Percentiles rank a stretch among this genome's conserved stretches.
Conservation (phyloP, 1,140 invertebrate species). For the Cydia splendana region DNA sequence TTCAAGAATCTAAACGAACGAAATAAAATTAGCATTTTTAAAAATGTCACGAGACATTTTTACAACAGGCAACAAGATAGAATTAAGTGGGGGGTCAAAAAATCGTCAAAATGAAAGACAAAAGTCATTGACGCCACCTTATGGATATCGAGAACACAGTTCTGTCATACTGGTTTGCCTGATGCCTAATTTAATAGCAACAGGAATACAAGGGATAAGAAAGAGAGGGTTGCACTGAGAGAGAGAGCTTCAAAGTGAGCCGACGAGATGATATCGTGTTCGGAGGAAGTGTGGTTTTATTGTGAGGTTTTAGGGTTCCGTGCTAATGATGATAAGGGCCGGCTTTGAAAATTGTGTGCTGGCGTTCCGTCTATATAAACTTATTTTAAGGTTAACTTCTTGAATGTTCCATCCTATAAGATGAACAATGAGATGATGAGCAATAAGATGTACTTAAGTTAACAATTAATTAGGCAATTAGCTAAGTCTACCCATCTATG, state of each 20-base stretch:
- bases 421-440: too few relatives aligned
- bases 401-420: too few relatives aligned
- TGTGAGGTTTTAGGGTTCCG: slow-evolving; percentile 23
- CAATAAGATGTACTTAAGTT: too few relatives aligned
- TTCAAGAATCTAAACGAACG: too few relatives aligned
- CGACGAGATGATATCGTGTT: slow-evolving; percentile 27
- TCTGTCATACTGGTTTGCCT: background rate
- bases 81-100: too few relatives aligned
- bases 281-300: slow-evolving; percentile 19
- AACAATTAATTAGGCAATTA: too few relatives aligned
- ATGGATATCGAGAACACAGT: background rate
- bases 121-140: background rate
- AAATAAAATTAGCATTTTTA: background rate
- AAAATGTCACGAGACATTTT: background rate
- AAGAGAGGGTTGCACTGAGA: background rate
- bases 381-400: background rate
- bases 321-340: background rate
- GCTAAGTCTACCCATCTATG: too few relatives aligned
- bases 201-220: background rate
- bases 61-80: background rate
- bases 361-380: too few relatives aligned
- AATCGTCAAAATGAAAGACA: too few relatives aligned
- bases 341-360: background rate
- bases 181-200: background rate
- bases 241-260: slow-evolving; percentile 6